Evolutionary conservation across 2,888 invertebrate genomes (phyloP).

Genomic region (Caenorhabditis sp.): DNA sequence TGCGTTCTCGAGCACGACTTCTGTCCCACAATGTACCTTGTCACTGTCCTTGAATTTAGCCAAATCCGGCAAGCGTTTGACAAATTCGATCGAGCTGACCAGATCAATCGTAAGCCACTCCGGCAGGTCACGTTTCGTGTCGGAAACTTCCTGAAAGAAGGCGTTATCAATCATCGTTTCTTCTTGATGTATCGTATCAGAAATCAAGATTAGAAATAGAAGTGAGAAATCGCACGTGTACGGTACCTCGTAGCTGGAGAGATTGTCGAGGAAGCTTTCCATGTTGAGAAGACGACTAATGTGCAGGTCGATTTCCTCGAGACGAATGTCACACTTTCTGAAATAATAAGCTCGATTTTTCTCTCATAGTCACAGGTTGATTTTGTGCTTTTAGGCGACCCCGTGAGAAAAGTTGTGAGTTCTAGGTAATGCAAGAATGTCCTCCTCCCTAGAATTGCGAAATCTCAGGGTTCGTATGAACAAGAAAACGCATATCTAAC

Average conservation of each 20-base stretch:
- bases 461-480: too few relatives aligned
- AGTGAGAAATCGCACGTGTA: conserved; percentile 20
- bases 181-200: conserved; percentile 26
- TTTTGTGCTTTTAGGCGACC: too few relatives aligned
- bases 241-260: conserved; percentile 34
- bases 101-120: conserved; percentile 64
- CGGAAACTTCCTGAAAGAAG: conserved; percentile 18
- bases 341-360: background rate
- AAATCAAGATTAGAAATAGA: conserved; percentile 38
- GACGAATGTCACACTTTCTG: conserved; percentile 47
- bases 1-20: background rate
- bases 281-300: conserved; percentile 21
- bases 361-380: too few relatives aligned
- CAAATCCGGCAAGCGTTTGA: conserved; percentile 44
- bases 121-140: conserved; percentile 45
- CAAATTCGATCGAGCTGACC: conserved; percentile 54
- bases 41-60: conserved; percentile 41
- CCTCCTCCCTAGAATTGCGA: too few relatives aligned
- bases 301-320: conserved; percentile 29
- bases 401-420: too few relatives aligned
- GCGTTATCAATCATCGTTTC: conserved; percentile 17
- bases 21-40: conserved; percentile 39
- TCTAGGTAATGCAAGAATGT: too few relatives aligned
- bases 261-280: conserved; percentile 26
- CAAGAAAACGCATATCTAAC: background rate